These are phyloP conservation scores for Adelphocoris suturalis DNA, from an alignment of 2,888 invertebrate genomes.

Conservation along the genomic window DNA sequence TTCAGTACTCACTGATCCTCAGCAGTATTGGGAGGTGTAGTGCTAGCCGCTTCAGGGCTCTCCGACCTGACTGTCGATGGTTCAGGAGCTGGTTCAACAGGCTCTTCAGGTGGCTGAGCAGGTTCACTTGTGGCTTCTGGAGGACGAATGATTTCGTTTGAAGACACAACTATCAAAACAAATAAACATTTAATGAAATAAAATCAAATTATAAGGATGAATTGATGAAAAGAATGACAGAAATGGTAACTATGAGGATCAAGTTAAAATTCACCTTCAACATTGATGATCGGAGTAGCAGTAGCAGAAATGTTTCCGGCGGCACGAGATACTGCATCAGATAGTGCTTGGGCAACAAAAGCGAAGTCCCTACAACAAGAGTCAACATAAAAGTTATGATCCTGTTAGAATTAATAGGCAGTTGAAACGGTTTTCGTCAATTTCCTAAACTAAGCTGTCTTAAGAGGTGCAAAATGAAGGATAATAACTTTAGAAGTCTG, in stretches of 20 bases:
- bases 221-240: too few relatives aligned
- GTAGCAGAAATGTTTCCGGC: slow-evolving; percentile 55
- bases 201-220: neutral
- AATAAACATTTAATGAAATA: neutral
- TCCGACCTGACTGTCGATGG: slow-evolving; percentile 3
- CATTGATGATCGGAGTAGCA: slow-evolving; percentile 67
- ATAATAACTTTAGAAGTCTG: too few relatives aligned
- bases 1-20: slow-evolving; percentile 52
- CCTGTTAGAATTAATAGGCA: neutral
- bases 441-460: too few relatives aligned
- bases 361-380: slow-evolving; percentile 75
- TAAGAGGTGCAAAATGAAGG: too few relatives aligned
- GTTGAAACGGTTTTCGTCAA: neutral
- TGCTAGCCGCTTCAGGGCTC: slow-evolving; percentile 18
- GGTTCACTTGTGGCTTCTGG: slow-evolving; percentile 15
- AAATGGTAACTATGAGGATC: neutral
- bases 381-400: neutral
- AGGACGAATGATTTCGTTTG: slow-evolving; percentile 13
- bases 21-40: slow-evolving; percentile 49
- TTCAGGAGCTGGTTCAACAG: slow-evolving; percentile 44
- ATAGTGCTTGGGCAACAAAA: slow-evolving; percentile 77
- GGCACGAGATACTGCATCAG: slow-evolving; percentile 74
- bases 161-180: slow-evolving; percentile 12
- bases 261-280: slow-evolving; percentile 68
- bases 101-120: slow-evolving; percentile 31